Percentiles rank a stretch among this genome's conserved stretches.
Conservation (phyloP, 2,888 invertebrate genomes). For the Liodrosophila aerea region DNA sequence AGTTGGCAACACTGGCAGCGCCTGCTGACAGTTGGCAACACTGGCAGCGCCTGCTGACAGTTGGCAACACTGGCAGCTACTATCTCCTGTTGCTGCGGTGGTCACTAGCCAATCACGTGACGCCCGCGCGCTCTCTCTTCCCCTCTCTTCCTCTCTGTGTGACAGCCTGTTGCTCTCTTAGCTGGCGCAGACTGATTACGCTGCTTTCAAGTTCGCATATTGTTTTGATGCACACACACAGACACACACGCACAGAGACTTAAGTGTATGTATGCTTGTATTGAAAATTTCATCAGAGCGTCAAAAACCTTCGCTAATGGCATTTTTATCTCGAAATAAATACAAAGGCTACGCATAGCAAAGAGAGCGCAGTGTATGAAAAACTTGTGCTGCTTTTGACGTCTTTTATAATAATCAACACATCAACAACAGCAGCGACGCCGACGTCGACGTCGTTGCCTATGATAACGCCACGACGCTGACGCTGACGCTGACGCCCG, state of each 20-base stretch:
- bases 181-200: slow-evolving; percentile 11
- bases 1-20: no score
- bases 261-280: slow-evolving; percentile 13
- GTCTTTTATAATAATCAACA: slow-evolving; percentile 59
- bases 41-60: no score
- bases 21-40: no score
- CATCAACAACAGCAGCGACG: slow-evolving; percentile 31
- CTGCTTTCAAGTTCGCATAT: slow-evolving; percentile 22
- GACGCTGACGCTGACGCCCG: slow-evolving; percentile 29
- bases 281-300: slow-evolving; percentile 46
- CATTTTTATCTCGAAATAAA: slow-evolving; percentile 51
- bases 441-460: slow-evolving; percentile 15
- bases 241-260: slow-evolving; percentile 3
- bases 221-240: slow-evolving; percentile 26
- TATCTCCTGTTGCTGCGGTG: slow-evolving; percentile 11
- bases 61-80: slow-evolving; percentile 16
- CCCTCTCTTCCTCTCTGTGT: not conserved
- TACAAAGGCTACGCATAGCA: slow-evolving; percentile 25
- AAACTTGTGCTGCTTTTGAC: slow-evolving; percentile 47
- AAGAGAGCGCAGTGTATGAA: not conserved
- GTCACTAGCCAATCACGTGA: slow-evolving; percentile 50
- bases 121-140: not conserved
- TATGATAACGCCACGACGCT: slow-evolving; percentile 41
- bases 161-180: not conserved
- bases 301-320: slow-evolving; percentile 32